Conservation (phyloP, 2,888 invertebrate species). For the Acanthosoma haemorrhoidale region DNA sequence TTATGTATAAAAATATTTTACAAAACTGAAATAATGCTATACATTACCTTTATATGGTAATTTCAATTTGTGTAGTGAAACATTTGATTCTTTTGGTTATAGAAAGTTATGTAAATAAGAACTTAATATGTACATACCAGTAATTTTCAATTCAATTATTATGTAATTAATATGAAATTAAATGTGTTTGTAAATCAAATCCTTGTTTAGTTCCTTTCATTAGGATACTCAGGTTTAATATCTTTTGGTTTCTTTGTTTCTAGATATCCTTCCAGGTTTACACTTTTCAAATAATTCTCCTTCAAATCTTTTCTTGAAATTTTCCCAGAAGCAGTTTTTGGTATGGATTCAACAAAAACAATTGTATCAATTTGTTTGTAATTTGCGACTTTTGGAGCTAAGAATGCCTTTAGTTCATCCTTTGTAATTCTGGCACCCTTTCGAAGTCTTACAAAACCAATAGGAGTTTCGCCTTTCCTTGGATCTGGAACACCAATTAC, state of each 20-base stretch:
- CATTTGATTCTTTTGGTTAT: too few relatives aligned
- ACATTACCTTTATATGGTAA: too few relatives aligned
- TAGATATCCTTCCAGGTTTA: conserved; percentile 8
- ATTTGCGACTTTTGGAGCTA: conserved; percentile 54
- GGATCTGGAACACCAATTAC: conserved; percentile 70
- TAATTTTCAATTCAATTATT: too few relatives aligned
- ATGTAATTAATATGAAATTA: too few relatives aligned
- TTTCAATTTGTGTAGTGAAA: too few relatives aligned
- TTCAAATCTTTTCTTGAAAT: conserved; percentile 65
- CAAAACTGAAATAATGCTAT: too few relatives aligned
- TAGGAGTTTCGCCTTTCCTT: conserved; percentile 66
- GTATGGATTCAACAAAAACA: conserved; percentile 61
- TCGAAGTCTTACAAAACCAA: conserved; percentile 65
- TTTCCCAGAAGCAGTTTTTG: conserved; percentile 71
- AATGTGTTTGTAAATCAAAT: too few relatives aligned
- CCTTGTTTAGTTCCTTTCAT: background rate
- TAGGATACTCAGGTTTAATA: background rate
- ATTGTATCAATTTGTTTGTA: conserved; percentile 72
- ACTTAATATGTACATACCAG: too few relatives aligned
- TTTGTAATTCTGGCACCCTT: conserved; percentile 43
- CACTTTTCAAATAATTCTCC: conserved; percentile 40
- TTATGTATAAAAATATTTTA: too few relatives aligned
- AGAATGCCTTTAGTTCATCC: conserved; percentile 50
- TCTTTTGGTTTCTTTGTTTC: conserved; percentile 5
- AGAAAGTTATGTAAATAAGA: too few relatives aligned